These are phyloP conservation scores for Takifugu bimaculatus DNA, from an alignment of 2,113 vertebrate species.

Conservation along the genomic window DNA sequence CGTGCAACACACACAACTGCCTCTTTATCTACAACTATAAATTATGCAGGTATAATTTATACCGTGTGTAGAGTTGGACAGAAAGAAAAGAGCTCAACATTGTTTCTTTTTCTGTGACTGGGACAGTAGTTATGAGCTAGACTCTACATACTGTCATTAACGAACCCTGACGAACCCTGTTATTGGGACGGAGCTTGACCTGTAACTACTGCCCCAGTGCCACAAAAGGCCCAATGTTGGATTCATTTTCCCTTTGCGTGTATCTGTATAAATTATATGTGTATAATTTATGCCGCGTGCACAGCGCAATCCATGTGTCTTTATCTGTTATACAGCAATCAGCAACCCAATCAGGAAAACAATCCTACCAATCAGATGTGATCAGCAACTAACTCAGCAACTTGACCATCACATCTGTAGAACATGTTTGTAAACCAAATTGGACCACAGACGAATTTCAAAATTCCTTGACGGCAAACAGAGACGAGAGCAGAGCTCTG, in stretches of 20 bases:
- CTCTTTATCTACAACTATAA: slow-evolving; percentile 64
- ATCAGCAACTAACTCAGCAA: slow-evolving; percentile 34
- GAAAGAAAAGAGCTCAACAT: slow-evolving; percentile 49
- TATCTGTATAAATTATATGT: slow-evolving; percentile 72
- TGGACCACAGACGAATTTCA: slow-evolving; percentile 39
- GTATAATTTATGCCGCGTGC: slow-evolving; percentile 75
- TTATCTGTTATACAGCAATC: slow-evolving; percentile 71
- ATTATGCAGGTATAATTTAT: slow-evolving; percentile 72
- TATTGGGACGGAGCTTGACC: background rate
- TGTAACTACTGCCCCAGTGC: slow-evolving; percentile 44
- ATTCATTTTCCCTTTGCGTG: slow-evolving; percentile 55
- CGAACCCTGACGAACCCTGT: no score
- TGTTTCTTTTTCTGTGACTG: slow-evolving; percentile 49
- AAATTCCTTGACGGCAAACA: slow-evolving; percentile 60
- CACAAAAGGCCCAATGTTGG: slow-evolving; percentile 48
- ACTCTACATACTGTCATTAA: no score
- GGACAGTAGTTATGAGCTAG: slow-evolving; percentile 30
- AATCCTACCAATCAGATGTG: slow-evolving; percentile 53
- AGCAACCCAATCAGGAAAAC: slow-evolving; percentile 34
- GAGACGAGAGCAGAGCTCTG: slow-evolving; percentile 58
- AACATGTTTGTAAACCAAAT: slow-evolving; percentile 28
- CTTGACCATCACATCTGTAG: slow-evolving; percentile 47
- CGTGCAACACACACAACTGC: slow-evolving; percentile 48
- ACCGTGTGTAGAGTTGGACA: slow-evolving; percentile 47
- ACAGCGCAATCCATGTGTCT: slow-evolving; percentile 77